Evolutionary conservation across 1,140 invertebrate genomes (phyloP).

Genomic region (Zaprionus vittiger): DNA sequence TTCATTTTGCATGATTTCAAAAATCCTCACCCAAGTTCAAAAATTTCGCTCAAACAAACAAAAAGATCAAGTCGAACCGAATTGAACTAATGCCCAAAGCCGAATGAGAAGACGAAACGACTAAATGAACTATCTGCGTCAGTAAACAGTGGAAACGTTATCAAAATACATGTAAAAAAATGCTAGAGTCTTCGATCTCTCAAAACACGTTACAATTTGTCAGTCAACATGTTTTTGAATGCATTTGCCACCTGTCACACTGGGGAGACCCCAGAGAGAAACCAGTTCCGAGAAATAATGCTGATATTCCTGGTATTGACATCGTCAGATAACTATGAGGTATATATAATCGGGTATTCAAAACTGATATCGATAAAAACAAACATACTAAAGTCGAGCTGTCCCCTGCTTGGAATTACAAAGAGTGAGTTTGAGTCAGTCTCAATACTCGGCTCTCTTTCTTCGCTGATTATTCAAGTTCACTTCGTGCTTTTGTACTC

Average conservation of each 20-base stretch:
- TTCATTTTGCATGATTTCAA: slow-evolving; percentile 54
- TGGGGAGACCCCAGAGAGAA: slow-evolving; percentile 44
- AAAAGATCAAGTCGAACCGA: slow-evolving; percentile 16
- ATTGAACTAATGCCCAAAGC: slow-evolving; percentile 7
- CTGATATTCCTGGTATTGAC: slow-evolving; percentile 59
- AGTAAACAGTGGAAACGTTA: slow-evolving; percentile 45
- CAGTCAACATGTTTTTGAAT: slow-evolving; percentile 68
- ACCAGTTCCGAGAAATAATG: slow-evolving; percentile 69
- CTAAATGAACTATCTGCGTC: slow-evolving; percentile 55
- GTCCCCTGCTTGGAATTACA: not conserved
- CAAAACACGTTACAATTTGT: slow-evolving; percentile 60
- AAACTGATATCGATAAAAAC: slow-evolving; percentile 49
- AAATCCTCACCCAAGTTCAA: slow-evolving; percentile 46
- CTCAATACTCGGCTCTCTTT: not conserved
- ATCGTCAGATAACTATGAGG: slow-evolving; percentile 18
- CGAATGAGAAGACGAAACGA: slow-evolving; percentile 2
- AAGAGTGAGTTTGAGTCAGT: slow-evolving; percentile 31
- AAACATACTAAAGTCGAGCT: not conserved
- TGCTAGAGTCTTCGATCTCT: slow-evolving; percentile 10
- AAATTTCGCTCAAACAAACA: slow-evolving; percentile 59
- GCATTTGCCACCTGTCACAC: slow-evolving; percentile 34
- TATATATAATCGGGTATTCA: slow-evolving; percentile 20
- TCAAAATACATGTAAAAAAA: slow-evolving; percentile 40
- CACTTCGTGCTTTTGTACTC: slow-evolving; percentile 10
- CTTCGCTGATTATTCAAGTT: slow-evolving; percentile 4